Evolutionary conservation across 2,113 vertebrate species (phyloP).

Genomic region (Mobula hypostoma): DNA sequence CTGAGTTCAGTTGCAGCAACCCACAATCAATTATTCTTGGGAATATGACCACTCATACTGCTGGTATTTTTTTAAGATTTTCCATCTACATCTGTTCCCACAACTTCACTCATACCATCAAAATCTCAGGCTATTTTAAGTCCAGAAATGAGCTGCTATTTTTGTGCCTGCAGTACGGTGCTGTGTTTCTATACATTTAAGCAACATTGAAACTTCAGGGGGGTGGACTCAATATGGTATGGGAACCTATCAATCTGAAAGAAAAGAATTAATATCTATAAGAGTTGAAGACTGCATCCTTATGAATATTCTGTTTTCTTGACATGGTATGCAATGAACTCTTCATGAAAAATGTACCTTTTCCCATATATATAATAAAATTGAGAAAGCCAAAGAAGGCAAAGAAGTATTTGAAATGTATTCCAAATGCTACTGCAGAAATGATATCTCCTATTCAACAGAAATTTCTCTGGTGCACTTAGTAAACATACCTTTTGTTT

Average conservation of each 20-base stretch:
- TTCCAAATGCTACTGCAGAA: not conserved
- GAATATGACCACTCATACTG: not conserved
- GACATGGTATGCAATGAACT: not conserved
- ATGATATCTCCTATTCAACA: not conserved
- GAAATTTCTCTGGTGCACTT: not conserved
- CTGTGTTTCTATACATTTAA: not conserved
- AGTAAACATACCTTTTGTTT: not conserved
- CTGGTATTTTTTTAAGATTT: not conserved
- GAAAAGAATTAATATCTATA: too few species aligned
- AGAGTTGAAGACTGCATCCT: not conserved
- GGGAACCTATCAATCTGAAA: not conserved
- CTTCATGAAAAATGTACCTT: not conserved
- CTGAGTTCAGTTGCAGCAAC: not conserved
- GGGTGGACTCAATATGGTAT: too few species aligned
- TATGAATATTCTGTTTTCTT: not conserved
- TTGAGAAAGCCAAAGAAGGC: not conserved
- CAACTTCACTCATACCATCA: not conserved
- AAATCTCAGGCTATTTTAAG: constrained; percentile 21
- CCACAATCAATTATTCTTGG: not conserved
- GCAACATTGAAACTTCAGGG: not conserved
- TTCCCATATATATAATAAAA: not conserved
- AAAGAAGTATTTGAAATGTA: not conserved
- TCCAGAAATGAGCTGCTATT: not conserved
- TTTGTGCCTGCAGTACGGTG: not conserved
- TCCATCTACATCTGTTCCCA: constrained; percentile 22